Evolutionary conservation across 2,113 vertebrate genomes (phyloP), one percentile per base, ranked within the genome.

Genomic region (Columba janthina): DNA sequence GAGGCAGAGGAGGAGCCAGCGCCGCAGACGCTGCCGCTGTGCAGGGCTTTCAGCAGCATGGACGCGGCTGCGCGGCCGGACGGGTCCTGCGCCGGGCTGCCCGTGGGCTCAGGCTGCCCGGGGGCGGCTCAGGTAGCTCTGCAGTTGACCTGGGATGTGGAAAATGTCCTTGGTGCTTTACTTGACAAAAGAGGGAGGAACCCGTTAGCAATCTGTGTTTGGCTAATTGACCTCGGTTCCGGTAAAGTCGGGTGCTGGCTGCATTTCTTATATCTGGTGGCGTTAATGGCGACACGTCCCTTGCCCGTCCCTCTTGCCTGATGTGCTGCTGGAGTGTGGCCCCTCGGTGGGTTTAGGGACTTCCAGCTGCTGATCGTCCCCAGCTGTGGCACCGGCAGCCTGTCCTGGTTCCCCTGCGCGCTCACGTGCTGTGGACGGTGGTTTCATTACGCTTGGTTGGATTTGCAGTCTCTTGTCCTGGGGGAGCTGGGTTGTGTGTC

Each of bases 1-100:
- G 88, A 95, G 94, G 72, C 82, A 83, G 85, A 91, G 92, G 91
- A 94, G 90, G 89, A 94, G 81, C 77, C 88, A 89, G 38, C 15
- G 4, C 76, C 70, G 90, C 75, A 44, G 36, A 22, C 40, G 76
- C 74, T 48, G 32, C 90, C 14, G 6, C 31, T 91, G 64, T 80
- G 65, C 61, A 31, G 40, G 64, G 74, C 54, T 2, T 12, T 10
- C 85, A 53, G 81, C 81, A 75, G 34, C 70, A 53, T 60, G 83
- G 60, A 81, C 81, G 4, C 16, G 42, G 15, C 42, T 44, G 42
- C 9, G 40, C 40, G 40, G 40, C 40, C 40, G 40, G 40, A 38
- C 40, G 40, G 40, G 40, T 42, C 40, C 40, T 42, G 40, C 40
- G 40, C 40, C 40, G 42, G 42, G 42, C 42, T 16, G 42, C 42